Evolutionary conservation across 1,140 invertebrate species (phyloP).

Genomic region (Phenacoccus solenopsis): DNA sequence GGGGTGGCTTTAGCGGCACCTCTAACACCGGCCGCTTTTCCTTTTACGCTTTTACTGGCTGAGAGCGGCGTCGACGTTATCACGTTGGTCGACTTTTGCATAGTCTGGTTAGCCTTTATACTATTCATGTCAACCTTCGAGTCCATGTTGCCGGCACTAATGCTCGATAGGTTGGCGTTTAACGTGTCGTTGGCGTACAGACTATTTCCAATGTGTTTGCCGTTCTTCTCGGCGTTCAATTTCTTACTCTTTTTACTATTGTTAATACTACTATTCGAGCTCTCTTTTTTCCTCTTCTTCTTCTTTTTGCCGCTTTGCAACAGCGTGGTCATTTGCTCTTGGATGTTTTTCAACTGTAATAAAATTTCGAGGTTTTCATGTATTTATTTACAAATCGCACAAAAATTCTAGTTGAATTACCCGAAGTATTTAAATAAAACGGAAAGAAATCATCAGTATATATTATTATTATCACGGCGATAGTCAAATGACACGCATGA

Average conservation of each 20-base stretch:
- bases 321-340: conserved; percentile 82
- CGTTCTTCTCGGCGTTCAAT: conserved; percentile 2
- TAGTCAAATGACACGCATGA: conserved; percentile 22
- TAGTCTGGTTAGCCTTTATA: neutral
- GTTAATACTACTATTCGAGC: conserved; percentile 41
- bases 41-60: conserved; percentile 32
- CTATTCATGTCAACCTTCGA: neutral
- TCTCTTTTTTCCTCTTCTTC: conserved; percentile 59
- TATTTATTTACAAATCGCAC: conserved; percentile 8
- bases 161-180: conserved; percentile 32
- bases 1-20: conserved; percentile 35
- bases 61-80: conserved; percentile 20
- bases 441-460: neutral
- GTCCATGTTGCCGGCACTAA: neutral
- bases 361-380: conserved; percentile 23
- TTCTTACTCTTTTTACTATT: conserved; percentile 58
- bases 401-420: neutral
- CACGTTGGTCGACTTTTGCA: neutral
- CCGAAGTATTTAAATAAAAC: neutral
- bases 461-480: neutral
- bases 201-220: conserved; percentile 1
- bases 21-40: conserved; percentile 39
- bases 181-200: conserved; percentile 38
- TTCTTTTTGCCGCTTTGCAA: conserved; percentile 70
- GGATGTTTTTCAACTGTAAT: conserved; percentile 60